Evolutionary conservation across 2,113 vertebrate genomes (phyloP).

Genomic region (Anthoscopus minutus): DNA sequence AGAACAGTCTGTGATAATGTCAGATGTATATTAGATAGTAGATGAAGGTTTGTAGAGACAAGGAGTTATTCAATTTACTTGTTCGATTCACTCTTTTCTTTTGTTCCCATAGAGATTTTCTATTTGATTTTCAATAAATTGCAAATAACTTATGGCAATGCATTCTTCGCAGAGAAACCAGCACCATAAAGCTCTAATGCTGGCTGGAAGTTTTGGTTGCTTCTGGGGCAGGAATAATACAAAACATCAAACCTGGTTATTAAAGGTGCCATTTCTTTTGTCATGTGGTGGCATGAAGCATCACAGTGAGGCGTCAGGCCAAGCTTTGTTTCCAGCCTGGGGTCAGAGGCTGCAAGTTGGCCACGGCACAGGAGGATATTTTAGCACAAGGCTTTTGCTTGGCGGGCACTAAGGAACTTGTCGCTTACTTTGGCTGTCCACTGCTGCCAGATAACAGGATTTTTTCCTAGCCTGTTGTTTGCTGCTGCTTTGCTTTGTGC

Average conservation of each 20-base stretch:
- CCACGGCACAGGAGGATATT: not conserved
- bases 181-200: not conserved
- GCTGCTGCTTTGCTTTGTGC: not conserved
- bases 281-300: not conserved
- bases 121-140: not conserved
- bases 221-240: not conserved
- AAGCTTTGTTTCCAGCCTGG: constrained; percentile 1
- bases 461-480: constrained; percentile 15
- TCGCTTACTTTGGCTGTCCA: constrained; percentile 22
- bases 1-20: not conserved
- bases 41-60: not conserved
- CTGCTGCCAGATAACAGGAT: constrained; percentile 27
- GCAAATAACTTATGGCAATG: not conserved
- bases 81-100: not conserved
- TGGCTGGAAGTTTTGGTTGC: not conserved
- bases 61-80: not conserved
- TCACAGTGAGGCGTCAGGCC: not conserved
- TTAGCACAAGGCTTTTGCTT: constrained; percentile 30
- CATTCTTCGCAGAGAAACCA: not conserved
- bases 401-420: constrained; percentile 8
- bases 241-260: not conserved
- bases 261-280: not conserved
- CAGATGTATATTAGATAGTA: not conserved
- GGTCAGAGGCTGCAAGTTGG: constrained; percentile 15
- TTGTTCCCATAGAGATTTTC: not conserved